Evolutionary conservation across 2,113 vertebrate species (phyloP), one percentile per base, ranked within the genome.

Genomic region (Paradoxurus hermaphroditus): DNA sequence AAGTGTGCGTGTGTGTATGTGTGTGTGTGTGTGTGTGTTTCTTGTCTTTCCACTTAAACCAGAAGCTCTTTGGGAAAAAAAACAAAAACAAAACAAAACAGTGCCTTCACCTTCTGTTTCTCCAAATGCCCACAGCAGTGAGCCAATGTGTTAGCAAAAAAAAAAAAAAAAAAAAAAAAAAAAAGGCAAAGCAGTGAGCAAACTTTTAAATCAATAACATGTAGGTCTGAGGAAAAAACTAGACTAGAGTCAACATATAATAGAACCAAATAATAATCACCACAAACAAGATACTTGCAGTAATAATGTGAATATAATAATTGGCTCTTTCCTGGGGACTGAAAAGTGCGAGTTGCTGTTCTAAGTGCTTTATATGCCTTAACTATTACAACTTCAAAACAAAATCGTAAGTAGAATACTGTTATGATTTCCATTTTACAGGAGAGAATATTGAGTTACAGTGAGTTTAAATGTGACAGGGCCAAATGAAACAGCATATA

Each of bases 11-110:
- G 11, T 62, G 7, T 81, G 31, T 82, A 19, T 46, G 2, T 56
- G 23, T n/a, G 14, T 68, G 7, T 16, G 2, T 27, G 0, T 27
- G 12, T 51, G n/a, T 16, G 0, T 31, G 11, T 21, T 7, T 46
- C 4, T 46, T 63, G 7, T 46, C 7, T 68, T 84, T 89, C n/a
- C 27, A 23, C 36, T 36, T 63, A 56, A 53, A 23, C 6, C 11
- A 51, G 49, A 12, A 46, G 21, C 44, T 91, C 14, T n/a, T 56
- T 59, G 4, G 21, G 13, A 53, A 59, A 88, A 18, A 19, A 56
- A 56, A 59, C n/a, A 56, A 56, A 23, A 21, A 53, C 14, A 53
- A 53, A 51, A 51, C 15, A 53, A 18, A 13, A 13, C 6, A 49
- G 7, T 11, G 25, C 36, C 39, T 81, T 91, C 36, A 25, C 36